These are phyloP conservation scores for Muscina levida DNA, from an alignment of 2,888 invertebrate genomes.

Conservation along the genomic window DNA sequence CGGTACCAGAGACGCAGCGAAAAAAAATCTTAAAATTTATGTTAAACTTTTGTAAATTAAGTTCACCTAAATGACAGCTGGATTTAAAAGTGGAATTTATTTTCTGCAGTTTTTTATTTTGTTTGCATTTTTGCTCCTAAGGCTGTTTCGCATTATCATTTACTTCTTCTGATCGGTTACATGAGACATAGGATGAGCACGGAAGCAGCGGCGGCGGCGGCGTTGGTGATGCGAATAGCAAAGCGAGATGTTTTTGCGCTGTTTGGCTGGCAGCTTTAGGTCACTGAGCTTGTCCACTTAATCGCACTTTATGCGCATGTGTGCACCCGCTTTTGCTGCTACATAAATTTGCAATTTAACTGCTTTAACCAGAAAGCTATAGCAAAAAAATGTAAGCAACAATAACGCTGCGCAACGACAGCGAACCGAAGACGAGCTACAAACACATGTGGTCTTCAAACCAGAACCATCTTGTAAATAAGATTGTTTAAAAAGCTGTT, in stretches of 20 bases:
- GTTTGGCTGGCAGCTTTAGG: constrained; percentile 68
- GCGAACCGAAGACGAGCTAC: not conserved
- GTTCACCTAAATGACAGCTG: constrained; percentile 66
- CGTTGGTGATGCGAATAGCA: not conserved
- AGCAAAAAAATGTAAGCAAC: constrained; percentile 43
- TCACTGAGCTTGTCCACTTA: constrained; percentile 74
- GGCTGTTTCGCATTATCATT: constrained; percentile 16
- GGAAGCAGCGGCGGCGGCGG: not conserved
- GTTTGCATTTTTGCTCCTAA: not conserved
- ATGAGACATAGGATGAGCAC: not conserved
- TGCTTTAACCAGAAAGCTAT: constrained; percentile 61
- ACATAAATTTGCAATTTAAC: constrained; percentile 71
- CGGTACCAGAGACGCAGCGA: not conserved
- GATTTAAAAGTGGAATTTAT: constrained; percentile 63
- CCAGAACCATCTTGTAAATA: constrained; percentile 59
- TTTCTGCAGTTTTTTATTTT: constrained; percentile 24
- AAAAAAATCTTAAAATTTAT: constrained; percentile 66
- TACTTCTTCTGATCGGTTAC: not conserved
- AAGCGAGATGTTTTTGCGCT: constrained; percentile 13
- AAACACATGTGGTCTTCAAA: constrained; percentile 42
- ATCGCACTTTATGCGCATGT: constrained; percentile 78
- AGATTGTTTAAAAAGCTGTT: constrained; percentile 53
- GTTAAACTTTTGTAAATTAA: constrained; percentile 63
- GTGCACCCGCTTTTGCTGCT: constrained; percentile 70
- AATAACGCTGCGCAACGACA: constrained; percentile 8